Evolutionary conservation across 2,888 invertebrate genomes (phyloP), one percentile per base, ranked within the genome.

Genomic region (Apodemia zela): DNA sequence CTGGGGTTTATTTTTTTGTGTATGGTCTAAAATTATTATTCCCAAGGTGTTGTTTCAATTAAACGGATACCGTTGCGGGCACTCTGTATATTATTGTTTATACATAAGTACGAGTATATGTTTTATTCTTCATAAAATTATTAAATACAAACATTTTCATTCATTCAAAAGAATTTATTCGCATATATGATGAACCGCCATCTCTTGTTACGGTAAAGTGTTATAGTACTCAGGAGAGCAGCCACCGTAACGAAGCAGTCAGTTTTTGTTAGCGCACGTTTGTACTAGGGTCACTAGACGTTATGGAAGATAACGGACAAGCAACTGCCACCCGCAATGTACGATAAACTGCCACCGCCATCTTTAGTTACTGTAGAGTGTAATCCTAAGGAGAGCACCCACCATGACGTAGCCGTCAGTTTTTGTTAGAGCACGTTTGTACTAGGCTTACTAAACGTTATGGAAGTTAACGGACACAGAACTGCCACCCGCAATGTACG

Each of bases 321-420:
- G n/a, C n/a, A 17, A 38, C 13, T 1, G 42, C 5, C 5, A 15
- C 42, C 13, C 13, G 15, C 15, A 42, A 15, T 15, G 4, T 42
- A 42, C 13, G n/a, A n/a, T n/a, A 21, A 21, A 29, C 29, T 6
- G 51, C 10, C 13, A 21, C 25, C 13, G 54, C 25, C 54, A 57
- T 29, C 54, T 54, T 15, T n/a, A n/a, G n/a, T 54, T 54, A 25
- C 54, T 54, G 42, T n/a, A 54, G 25, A 54, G 13, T 38, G 38
- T 54, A 25, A 15, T 54, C 54, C 2, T 54, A 13, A 54, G 8
- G 10, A 54, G 21, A 25, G 15, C 10, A 54, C 15, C 5, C 25
- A 21, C 54, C 54, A 18, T 25, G 15, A 54, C 54, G 54, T 13
- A 25, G 25, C 7, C 21, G 17, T 5, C 54, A 25, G 21, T 21